Evolutionary conservation across 2,888 invertebrate species (phyloP).

Genomic region (Pimpla rufipes): DNA sequence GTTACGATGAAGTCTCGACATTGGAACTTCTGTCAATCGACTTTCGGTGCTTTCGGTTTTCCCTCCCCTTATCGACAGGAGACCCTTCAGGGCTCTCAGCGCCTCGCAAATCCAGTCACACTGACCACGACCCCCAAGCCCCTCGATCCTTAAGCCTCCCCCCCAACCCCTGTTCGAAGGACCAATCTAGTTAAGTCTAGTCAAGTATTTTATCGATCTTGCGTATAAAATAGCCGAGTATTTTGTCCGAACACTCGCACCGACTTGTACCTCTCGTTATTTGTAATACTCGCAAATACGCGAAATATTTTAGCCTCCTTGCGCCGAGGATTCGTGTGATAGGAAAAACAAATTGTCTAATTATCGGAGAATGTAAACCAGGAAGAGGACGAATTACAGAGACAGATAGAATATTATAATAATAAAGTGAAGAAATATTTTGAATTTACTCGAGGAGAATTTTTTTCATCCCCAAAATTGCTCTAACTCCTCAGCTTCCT

Average conservation of each 20-base stretch:
- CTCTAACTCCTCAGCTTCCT: neutral
- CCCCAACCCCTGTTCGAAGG: conserved; percentile 67
- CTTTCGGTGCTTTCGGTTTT: conserved; percentile 31
- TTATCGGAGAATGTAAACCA: conserved; percentile 30
- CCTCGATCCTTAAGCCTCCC: neutral
- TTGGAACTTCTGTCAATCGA: conserved; percentile 3
- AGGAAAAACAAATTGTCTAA: conserved; percentile 19
- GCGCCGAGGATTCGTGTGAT: conserved; percentile 29
- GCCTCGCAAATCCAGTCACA: conserved; percentile 16
- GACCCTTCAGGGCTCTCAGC: neutral
- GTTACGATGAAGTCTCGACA: neutral
- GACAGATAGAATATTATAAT: conserved; percentile 52
- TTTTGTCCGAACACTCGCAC: conserved; percentile 52
- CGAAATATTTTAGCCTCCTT: conserved; percentile 26
- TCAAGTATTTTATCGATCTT: conserved; percentile 70
- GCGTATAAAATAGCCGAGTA: conserved; percentile 34
- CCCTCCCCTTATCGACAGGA: conserved; percentile 16
- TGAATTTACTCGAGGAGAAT: conserved; percentile 39
- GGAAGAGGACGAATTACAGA: conserved; percentile 26
- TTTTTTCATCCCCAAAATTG: neutral
- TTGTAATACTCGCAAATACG: conserved; percentile 40
- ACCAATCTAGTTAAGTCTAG: conserved; percentile 79
- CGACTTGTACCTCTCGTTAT: conserved; percentile 40
- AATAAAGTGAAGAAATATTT: conserved; percentile 55
- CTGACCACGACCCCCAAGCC: neutral